Percentiles rank a stretch among this genome's conserved stretches.
These are phyloP conservation scores for Idaea biselata DNA, from an alignment of 2,888 invertebrate species.

Conservation along the genomic window DNA sequence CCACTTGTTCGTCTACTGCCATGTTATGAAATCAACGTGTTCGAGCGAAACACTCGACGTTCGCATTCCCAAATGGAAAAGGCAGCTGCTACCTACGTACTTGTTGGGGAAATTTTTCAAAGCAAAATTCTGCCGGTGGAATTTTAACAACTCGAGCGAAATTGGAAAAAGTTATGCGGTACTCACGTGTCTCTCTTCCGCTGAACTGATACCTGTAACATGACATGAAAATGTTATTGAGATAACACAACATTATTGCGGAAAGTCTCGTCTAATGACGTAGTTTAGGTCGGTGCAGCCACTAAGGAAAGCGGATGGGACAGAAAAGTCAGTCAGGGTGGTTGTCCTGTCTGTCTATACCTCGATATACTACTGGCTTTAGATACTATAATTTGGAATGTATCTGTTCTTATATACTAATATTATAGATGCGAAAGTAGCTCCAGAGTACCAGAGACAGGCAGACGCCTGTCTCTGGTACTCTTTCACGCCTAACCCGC, in stretches of 20 bases:
- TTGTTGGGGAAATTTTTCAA: slow-evolving; percentile 66
- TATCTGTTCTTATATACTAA: too few relatives aligned
- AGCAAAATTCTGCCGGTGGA: slow-evolving; percentile 60
- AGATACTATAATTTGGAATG: too few relatives aligned
- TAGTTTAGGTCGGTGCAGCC: too few relatives aligned
- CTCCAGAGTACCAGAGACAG: too few relatives aligned
- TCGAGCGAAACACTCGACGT: slow-evolving; percentile 73
- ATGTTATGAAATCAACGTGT: slow-evolving; percentile 81
- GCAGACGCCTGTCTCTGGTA: too few relatives aligned
- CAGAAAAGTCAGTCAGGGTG: too few relatives aligned
- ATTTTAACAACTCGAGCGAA: slow-evolving; percentile 60
- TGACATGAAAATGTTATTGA: slow-evolving; percentile 35
- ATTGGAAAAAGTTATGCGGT: slow-evolving; percentile 62
- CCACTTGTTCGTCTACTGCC: slow-evolving; percentile 71
- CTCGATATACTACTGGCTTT: too few relatives aligned
- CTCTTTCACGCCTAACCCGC: too few relatives aligned
- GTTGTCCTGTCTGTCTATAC: too few relatives aligned
- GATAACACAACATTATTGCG: slow-evolving; percentile 8
- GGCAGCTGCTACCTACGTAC: slow-evolving; percentile 51
- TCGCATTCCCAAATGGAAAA: slow-evolving; percentile 74
- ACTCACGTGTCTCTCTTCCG: slow-evolving; percentile 79
- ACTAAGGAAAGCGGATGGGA: too few relatives aligned
- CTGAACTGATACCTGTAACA: slow-evolving; percentile 77
- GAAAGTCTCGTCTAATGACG: neutral
- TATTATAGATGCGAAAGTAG: too few relatives aligned